Evolutionary conservation across 2,888 invertebrate genomes (phyloP).

Genomic region (Thera britannica): DNA sequence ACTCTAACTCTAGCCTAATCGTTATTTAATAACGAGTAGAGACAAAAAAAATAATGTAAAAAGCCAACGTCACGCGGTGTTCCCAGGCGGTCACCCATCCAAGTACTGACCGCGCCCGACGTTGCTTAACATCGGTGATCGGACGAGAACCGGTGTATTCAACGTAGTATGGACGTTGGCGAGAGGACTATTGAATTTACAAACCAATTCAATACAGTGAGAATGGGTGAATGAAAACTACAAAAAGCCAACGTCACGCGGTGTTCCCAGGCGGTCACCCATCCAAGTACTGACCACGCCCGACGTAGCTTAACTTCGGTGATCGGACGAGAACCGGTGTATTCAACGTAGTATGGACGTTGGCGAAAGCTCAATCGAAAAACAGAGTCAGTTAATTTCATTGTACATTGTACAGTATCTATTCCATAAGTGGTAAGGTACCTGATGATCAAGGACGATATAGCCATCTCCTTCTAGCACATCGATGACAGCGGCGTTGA

Average conservation of each 20-base stretch:
- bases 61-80: constrained; percentile 63
- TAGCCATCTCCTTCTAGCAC: constrained; percentile 88
- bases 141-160: constrained; percentile 38
- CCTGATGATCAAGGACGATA: constrained; percentile 83
- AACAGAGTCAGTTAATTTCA: not conserved
- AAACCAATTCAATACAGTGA: no score
- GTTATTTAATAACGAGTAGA: no score
- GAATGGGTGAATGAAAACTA: not conserved
- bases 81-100: constrained; percentile 69
- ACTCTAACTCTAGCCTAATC: no score
- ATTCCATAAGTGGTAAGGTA: constrained; percentile 33
- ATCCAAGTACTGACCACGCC: constrained; percentile 71
- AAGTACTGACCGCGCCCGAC: constrained; percentile 76
- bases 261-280: constrained; percentile 72
- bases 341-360: constrained; percentile 69
- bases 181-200: not conserved
- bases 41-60: constrained; percentile 21
- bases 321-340: constrained; percentile 79
- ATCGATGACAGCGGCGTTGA: constrained; percentile 91
- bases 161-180: constrained; percentile 38
- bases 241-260: constrained; percentile 47
- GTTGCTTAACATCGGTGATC: constrained; percentile 78
- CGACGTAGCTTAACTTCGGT: constrained; percentile 77
- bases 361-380: constrained; percentile 30
- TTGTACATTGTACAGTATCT: not conserved